Evolutionary conservation across 2,888 invertebrate genomes (phyloP).

Genomic region (Torymus texanus): DNA sequence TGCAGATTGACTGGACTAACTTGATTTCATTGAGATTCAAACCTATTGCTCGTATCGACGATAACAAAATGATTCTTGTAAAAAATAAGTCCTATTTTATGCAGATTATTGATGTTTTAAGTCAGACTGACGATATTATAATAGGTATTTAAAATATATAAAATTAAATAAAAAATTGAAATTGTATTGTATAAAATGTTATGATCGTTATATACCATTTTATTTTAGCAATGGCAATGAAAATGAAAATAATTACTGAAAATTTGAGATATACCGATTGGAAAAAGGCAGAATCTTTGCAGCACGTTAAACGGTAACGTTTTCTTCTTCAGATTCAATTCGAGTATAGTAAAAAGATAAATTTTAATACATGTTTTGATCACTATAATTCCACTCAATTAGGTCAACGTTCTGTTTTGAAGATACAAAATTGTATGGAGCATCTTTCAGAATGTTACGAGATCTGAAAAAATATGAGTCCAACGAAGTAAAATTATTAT

Average conservation of each 20-base stretch:
- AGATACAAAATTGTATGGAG: conserved; percentile 40
- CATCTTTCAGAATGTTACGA: conserved; percentile 25
- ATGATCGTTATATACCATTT: too few relatives aligned
- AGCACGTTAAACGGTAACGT: background rate
- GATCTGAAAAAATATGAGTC: conserved; percentile 7
- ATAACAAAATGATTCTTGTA: conserved; percentile 14
- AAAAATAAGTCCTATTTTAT: conserved; percentile 30
- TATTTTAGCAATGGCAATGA: conserved; percentile 33
- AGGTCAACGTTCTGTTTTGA: conserved; percentile 23
- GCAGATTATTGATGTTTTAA: conserved; percentile 16
- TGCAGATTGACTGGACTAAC: conserved; percentile 37
- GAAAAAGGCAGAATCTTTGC: conserved; percentile 12
- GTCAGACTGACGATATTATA: conserved; percentile 13
- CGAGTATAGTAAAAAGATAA: too few relatives aligned
- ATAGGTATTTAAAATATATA: conserved; percentile 17
- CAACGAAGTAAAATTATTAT: background rate
- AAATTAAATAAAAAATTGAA: background rate
- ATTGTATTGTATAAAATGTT: too few relatives aligned
- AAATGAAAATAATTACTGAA: conserved; percentile 29
- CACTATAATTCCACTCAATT: background rate
- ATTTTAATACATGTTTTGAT: too few relatives aligned
- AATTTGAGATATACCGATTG: conserved; percentile 30
- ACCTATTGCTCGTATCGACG: background rate
- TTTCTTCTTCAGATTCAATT: too few relatives aligned
- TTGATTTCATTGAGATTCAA: conserved; percentile 6